A percentile compares a stretch with the other conserved stretches of the same genome.
Evolutionary conservation across 2,113 vertebrate genomes (phyloP).

Genomic region (Pan paniscus): DNA sequence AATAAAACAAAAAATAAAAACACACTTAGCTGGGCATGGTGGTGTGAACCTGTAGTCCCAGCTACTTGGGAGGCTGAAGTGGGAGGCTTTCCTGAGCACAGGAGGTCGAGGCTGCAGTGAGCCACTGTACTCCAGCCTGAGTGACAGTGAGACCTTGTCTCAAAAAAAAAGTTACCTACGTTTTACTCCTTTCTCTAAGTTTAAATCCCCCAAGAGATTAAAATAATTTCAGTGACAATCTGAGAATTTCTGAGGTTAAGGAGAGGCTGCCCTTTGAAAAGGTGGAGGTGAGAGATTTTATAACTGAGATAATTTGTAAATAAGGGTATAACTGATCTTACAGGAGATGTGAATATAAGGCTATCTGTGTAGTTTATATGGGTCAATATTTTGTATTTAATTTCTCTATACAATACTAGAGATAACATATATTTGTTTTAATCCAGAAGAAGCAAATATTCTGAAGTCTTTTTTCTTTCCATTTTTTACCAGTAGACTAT

Average conservation of each 20-base stretch:
- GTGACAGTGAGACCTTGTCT: no score
- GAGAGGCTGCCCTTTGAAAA: conserved; percentile 15
- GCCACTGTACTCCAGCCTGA: no score
- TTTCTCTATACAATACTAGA: conserved; percentile 15
- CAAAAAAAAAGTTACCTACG: background rate
- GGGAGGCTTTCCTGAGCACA: no score
- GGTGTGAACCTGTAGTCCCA: no score
- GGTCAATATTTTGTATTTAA: background rate
- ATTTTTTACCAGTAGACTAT: background rate
- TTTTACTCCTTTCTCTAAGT: background rate
- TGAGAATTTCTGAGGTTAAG: conserved; percentile 44
- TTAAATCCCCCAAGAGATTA: conserved; percentile 41
- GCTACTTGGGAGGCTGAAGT: no score
- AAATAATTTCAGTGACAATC: conserved; percentile 7
- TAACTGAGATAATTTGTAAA: conserved; percentile 45
- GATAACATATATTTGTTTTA: conserved; percentile 46
- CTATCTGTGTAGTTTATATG: background rate
- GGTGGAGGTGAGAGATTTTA: conserved; percentile 2
- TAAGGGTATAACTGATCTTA: conserved; percentile 43
- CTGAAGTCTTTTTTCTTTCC: background rate
- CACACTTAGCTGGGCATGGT: no score
- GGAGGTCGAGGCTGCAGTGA: no score
- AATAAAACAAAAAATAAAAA: no score
- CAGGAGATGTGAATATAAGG: background rate
- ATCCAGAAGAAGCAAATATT: conserved; percentile 40